Conservation (phyloP, 2,113 vertebrate species). For the Paedocypris sp. region DNA sequence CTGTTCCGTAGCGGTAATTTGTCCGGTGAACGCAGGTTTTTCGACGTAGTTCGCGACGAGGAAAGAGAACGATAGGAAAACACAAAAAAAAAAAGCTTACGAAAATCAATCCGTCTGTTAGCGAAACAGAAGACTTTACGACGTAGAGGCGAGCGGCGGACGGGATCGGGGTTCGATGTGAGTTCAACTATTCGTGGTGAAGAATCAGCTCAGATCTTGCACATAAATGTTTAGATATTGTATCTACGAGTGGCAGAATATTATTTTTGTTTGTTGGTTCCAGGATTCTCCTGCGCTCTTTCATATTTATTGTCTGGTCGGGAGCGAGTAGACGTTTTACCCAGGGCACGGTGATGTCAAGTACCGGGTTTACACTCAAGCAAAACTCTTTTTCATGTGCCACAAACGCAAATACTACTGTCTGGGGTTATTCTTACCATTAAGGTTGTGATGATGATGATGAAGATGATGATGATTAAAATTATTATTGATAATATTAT, state of each 20-base stretch:
- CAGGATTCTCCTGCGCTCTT: slow-evolving; percentile 57
- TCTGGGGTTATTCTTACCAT: slow-evolving; percentile 55
- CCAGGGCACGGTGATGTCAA: slow-evolving; percentile 40
- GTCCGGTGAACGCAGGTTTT: slow-evolving; percentile 23
- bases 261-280: slow-evolving; percentile 55
- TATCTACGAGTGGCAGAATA: slow-evolving; percentile 59
- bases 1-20: slow-evolving; percentile 32
- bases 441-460: slow-evolving; percentile 43
- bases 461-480: slow-evolving; percentile 43
- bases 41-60: slow-evolving; percentile 6
- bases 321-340: slow-evolving; percentile 23
- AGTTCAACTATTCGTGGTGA: slow-evolving; percentile 59
- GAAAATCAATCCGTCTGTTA: slow-evolving; percentile 62
- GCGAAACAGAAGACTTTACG: slow-evolving; percentile 56
- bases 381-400: slow-evolving; percentile 37
- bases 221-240: slow-evolving; percentile 71
- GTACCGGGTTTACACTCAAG: slow-evolving; percentile 41
- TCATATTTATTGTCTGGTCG: slow-evolving; percentile 63
- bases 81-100: slow-evolving; percentile 22
- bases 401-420: slow-evolving; percentile 54
- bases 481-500: slow-evolving; percentile 53
- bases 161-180: slow-evolving; percentile 44
- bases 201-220: slow-evolving; percentile 63
- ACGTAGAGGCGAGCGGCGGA: slow-evolving; percentile 47
- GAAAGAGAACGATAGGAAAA: slow-evolving; percentile 42